Evolutionary conservation across 2,797 vertebrate genomes (phyloP), one percentile per base, ranked within the genome.

Genomic region (Myioborus miniatus): DNA sequence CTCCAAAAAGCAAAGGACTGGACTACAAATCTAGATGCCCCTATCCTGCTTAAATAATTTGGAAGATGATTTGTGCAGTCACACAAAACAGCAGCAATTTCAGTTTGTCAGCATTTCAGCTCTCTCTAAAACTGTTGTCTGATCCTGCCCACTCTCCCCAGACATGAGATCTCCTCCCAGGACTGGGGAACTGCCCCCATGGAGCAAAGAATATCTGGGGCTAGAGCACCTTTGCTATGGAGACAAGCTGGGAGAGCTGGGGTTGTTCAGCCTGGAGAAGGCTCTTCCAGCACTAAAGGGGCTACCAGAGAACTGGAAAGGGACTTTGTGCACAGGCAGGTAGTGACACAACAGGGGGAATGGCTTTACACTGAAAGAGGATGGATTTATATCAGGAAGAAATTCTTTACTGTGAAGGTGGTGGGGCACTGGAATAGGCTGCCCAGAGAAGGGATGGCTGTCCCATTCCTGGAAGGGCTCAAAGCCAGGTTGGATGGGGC

Each of bases 101-200:
- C 44, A 36, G 22, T 49, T 37, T 37, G 8, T 27, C 36, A 71
- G 29, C 14, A 78, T 46, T 78, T 68, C 11, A 72, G n/a, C 18
- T 84, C 74, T 46, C 30, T 75, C 27, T 71, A 44, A 71, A 87
- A n/a, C 30, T 71, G 37, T 3, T 59, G 13, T 44, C 14, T 89
- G 30, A 91, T 32, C n/a, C n/a, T 80, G 39, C 19, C 26, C 36
- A n/a, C 7, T 50, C 32, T 70, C 27, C 20, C 10, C 58, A 75
- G 0, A 21, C 23, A 36, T 1, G 3, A 72, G 34, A 62, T 30
- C 14, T 71, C 19, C 41, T 67, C 37, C 13, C 4, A 22, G 36
- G 36, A 58, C 0, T 8, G 22, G 11, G 22, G 10, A 78, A 63
- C 39, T 84, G 34, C 27, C 50, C 49, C 16, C 13, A 26, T 0